Evolutionary conservation across 2,113 vertebrate species (phyloP).

Genomic region (Chamaea fasciata): DNA sequence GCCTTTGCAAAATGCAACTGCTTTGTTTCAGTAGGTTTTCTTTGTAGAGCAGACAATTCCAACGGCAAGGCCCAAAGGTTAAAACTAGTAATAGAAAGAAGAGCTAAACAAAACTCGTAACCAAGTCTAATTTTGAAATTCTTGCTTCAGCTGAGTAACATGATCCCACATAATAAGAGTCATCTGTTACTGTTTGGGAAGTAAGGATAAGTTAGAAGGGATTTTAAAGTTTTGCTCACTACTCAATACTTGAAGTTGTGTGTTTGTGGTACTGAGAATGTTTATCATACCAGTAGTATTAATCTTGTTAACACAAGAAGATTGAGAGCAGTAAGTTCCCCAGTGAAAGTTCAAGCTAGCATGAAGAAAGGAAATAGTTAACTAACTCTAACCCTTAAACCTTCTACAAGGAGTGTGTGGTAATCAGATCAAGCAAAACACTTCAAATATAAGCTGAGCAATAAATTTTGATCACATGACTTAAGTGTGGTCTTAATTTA

Average conservation of each 20-base stretch:
- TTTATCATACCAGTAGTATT: neutral
- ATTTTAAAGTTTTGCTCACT: neutral
- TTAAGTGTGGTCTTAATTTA: neutral
- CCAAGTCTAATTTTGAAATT: neutral
- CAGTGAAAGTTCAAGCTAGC: neutral
- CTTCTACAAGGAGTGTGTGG: neutral
- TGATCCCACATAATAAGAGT: neutral
- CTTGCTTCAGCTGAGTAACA: neutral
- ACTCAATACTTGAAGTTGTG: neutral
- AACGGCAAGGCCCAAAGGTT: neutral
- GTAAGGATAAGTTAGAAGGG: neutral
- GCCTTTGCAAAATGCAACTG: neutral
- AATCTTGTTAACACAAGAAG: neutral
- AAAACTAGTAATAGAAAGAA: neutral
- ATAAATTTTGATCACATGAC: neutral
- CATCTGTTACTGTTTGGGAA: neutral
- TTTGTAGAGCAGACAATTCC: neutral
- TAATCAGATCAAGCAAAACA: neutral
- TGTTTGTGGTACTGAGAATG: neutral
- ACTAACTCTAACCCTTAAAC: neutral
- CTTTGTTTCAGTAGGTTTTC: neutral
- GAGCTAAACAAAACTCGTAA: neutral
- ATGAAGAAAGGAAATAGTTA: neutral
- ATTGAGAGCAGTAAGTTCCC: neutral
- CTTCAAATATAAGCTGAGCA: neutral